Evolutionary conservation across 2,888 invertebrate species (phyloP).

Genomic region (Leptothorax acervorum): DNA sequence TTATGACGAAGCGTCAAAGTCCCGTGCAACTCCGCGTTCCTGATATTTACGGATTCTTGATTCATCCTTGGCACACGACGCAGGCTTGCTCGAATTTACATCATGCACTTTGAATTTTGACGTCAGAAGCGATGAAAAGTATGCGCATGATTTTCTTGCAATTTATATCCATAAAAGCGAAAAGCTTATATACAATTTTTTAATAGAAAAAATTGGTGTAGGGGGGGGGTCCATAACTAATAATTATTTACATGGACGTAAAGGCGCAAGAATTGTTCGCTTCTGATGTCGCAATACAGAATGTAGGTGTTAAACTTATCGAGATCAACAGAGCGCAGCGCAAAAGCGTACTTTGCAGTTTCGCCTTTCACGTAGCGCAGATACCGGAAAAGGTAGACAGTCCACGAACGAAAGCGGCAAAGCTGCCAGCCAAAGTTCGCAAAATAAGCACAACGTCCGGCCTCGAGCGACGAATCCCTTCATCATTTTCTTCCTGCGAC

Average conservation of each 20-base stretch:
- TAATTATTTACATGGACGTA: not conserved
- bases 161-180: not conserved
- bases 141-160: not conserved
- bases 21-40: not conserved
- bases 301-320: not conserved
- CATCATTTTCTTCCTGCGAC: slow-evolving; percentile 79
- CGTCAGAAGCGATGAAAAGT: not conserved
- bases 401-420: slow-evolving; percentile 8
- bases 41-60: not conserved
- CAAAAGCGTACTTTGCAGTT: slow-evolving; percentile 71
- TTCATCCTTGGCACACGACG: not conserved
- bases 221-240: too few relatives aligned
- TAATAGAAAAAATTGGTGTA: not conserved
- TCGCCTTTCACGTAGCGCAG: slow-evolving; percentile 74
- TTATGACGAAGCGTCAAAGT: not conserved
- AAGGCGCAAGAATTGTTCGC: not conserved
- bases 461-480: slow-evolving; percentile 81
- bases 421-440: slow-evolving; percentile 25
- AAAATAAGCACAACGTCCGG: slow-evolving; percentile 18
- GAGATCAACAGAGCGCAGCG: slow-evolving; percentile 31
- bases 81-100: not conserved
- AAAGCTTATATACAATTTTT: not conserved
- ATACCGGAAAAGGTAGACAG: slow-evolving; percentile 50
- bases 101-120: not conserved
- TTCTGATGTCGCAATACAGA: not conserved